These are phyloP conservation scores for Oscheius sp. DNA, from an alignment of 1,140 invertebrate genomes.

Conservation along the genomic window DNA sequence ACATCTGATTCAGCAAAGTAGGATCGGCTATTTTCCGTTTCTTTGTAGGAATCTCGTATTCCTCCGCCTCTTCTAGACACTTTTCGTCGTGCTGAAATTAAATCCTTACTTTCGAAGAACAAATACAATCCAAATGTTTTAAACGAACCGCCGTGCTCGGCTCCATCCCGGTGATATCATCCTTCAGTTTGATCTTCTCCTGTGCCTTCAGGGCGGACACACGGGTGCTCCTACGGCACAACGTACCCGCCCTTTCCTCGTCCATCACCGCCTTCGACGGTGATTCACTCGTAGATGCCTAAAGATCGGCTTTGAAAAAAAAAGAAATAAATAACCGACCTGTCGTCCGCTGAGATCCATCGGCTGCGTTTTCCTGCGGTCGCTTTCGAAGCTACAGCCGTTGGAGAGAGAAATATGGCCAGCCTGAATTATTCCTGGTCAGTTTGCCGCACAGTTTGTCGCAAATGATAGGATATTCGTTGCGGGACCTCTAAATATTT, in stretches of 20 bases:
- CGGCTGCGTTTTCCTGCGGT: neutral
- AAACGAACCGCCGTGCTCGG: neutral
- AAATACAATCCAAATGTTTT: neutral
- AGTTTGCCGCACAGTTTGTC: too few species aligned
- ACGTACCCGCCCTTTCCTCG: neutral
- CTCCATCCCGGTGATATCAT: constrained; percentile 5
- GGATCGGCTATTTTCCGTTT: constrained; percentile 6
- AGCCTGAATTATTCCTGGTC: too few species aligned
- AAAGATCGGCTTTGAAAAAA: neutral
- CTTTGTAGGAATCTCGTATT: neutral
- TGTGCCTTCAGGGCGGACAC: constrained; percentile 22
- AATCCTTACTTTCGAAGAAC: neutral
- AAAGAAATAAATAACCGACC: neutral
- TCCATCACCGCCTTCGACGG: neutral
- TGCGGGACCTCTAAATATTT: neutral
- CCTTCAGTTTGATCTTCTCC: constrained; percentile 32
- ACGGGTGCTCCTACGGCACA: constrained; percentile 18
- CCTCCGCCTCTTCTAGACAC: neutral
- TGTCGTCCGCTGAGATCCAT: neutral
- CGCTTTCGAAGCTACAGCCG: neutral
- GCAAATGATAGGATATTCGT: neutral
- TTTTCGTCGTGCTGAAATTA: neutral
- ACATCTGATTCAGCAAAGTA: constrained; percentile 4
- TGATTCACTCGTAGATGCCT: neutral
- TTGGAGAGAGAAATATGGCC: neutral